phyloP scores from a whole-genome alignment of 2,113 vertebrate genomes.

The Puffinus mauretanicus region DNA sequence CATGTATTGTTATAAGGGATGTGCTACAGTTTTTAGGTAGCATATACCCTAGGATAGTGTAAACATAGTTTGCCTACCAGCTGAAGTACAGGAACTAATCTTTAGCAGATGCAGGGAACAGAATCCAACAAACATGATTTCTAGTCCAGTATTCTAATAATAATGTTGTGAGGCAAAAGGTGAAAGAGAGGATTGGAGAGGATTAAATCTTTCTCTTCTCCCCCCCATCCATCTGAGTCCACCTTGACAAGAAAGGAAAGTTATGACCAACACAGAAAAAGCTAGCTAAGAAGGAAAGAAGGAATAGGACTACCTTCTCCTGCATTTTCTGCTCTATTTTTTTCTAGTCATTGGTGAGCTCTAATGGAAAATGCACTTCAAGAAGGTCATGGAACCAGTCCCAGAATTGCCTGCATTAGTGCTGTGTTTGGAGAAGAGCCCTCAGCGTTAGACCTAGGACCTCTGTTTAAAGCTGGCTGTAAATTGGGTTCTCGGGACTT shows the following conservation, averaged over 20 bases:
- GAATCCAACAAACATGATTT: background rate
- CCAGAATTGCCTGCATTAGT: background rate
- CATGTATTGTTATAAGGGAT: background rate
- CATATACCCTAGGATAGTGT: background rate
- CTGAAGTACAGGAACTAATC: background rate
- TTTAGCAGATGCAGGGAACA: background rate
- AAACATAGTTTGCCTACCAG: background rate
- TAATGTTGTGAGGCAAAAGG: background rate
- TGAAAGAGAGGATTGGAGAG: background rate
- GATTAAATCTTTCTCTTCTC: background rate
- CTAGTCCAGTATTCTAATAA: background rate
- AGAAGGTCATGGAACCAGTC: background rate
- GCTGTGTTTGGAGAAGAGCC: background rate
- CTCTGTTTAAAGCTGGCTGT: background rate
- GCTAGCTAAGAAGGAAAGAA: background rate
- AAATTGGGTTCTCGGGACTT: rapidly evolving
- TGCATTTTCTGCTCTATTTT: background rate
- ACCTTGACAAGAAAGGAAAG: background rate
- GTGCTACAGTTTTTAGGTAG: background rate
- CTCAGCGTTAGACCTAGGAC: background rate
- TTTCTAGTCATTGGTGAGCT: background rate
- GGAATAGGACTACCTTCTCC: background rate
- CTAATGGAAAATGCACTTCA: background rate
- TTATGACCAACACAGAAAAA: background rate
- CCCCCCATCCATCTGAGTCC: background rate